Evolutionary conservation across 2,113 vertebrate species (phyloP).

Genomic region (Oryctolagus cuniculus): DNA sequence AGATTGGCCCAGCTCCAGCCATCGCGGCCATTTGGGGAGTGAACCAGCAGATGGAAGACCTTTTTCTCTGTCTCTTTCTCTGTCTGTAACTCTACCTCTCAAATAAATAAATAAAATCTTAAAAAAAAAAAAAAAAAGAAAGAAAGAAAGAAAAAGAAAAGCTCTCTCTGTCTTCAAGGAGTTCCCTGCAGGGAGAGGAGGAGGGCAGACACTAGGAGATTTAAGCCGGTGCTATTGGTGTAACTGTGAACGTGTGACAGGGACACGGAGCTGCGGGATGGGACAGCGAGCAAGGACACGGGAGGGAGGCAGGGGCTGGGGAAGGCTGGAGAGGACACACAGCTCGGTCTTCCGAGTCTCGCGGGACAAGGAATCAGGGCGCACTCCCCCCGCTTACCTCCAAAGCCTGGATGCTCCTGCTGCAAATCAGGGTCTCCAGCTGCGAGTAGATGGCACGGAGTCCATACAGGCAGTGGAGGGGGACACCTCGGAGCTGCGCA

Average conservation of each 20-base stretch:
- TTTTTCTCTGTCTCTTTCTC: too few species aligned
- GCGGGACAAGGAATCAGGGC: not conserved
- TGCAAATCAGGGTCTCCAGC: conserved; percentile 95
- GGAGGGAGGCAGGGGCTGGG: not conserved
- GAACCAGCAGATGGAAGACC: too few species aligned
- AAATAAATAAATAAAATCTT: too few species aligned
- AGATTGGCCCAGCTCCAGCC: too few species aligned
- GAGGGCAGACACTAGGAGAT: not conserved
- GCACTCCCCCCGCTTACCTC: conserved; percentile 88
- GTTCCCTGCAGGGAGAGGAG: not conserved
- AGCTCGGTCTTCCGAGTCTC: not conserved
- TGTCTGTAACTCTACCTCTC: too few species aligned
- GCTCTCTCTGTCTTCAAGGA: not conserved
- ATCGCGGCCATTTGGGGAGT: too few species aligned
- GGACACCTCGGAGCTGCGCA: conserved; percentile 90
- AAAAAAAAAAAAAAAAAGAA: too few species aligned
- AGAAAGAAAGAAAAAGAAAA: not conserved
- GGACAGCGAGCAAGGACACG: not conserved
- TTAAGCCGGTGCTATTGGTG: not conserved
- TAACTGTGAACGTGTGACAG: not conserved
- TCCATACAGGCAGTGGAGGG: conserved; percentile 93
- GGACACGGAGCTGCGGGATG: not conserved
- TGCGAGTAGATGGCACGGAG: conserved; percentile 96
- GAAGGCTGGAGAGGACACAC: not conserved
- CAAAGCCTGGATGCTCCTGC: conserved; percentile 92